Evolutionary conservation across 1,140 invertebrate genomes (phyloP).

Genomic region (Pseudomyrmex cubaensis): DNA sequence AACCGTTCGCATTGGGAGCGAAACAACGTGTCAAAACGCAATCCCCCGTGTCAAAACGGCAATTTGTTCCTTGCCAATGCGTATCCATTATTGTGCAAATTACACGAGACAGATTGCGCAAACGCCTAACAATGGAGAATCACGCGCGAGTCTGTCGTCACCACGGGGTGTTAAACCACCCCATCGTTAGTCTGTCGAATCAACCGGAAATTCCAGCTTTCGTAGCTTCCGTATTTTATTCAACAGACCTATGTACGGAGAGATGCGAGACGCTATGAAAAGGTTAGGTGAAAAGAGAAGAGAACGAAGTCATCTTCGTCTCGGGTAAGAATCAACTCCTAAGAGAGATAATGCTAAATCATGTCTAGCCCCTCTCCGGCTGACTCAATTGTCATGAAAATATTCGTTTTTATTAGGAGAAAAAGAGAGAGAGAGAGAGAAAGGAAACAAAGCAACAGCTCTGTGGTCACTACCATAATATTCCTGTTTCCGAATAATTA

Average conservation of each 20-base stretch:
- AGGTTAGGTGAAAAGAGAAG: neutral
- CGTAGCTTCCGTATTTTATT: constrained; percentile 81
- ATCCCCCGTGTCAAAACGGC: constrained; percentile 81
- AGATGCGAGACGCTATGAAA: constrained; percentile 10
- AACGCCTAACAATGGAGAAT: constrained; percentile 77
- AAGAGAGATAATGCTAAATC: constrained; percentile 68
- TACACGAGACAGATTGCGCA: constrained; percentile 75
- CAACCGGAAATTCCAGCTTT: constrained; percentile 86
- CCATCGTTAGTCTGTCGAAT: constrained; percentile 85
- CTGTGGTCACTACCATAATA: neutral
- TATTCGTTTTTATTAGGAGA: constrained; percentile 75
- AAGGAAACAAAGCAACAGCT: neutral
- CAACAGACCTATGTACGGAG: constrained; percentile 4
- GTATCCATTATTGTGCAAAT: constrained; percentile 85
- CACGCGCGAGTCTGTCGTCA: constrained; percentile 65
- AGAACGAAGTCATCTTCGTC: constrained; percentile 12
- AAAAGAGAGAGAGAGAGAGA: neutral
- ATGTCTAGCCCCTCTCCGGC: neutral
- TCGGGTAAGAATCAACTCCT: constrained; percentile 60
- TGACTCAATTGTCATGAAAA: constrained; percentile 82
- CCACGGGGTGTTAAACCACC: constrained; percentile 77
- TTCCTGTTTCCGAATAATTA: constrained; percentile 71
- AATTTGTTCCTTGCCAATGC: constrained; percentile 81
- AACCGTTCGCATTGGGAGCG: neutral
- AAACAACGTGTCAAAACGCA: constrained; percentile 48